phyloP scores from a whole-genome alignment of 2,888 invertebrate species.

The Cepaea hortensis region DNA sequence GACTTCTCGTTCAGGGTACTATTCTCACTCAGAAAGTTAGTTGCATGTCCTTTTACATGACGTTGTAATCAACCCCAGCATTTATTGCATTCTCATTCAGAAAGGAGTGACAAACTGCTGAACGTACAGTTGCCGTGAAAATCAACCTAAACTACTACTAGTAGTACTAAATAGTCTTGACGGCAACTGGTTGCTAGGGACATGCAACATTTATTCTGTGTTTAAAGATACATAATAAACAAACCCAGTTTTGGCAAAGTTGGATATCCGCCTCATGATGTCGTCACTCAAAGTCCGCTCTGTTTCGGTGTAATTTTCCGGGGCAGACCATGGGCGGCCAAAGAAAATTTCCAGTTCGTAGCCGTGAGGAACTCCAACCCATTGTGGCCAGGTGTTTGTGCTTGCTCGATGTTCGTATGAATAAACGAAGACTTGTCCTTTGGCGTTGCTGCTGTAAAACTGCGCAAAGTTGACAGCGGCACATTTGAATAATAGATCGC shows the following conservation, averaged over 20 bases:
- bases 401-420: constrained; percentile 61
- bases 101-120: too few species aligned
- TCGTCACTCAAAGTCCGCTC: constrained; percentile 89
- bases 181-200: too few species aligned
- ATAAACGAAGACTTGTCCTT: constrained; percentile 58
- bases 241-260: constrained; percentile 95
- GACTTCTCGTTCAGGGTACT: too few species aligned
- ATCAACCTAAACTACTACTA: too few species aligned
- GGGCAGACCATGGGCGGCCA: constrained; percentile 75
- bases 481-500: constrained; percentile 96
- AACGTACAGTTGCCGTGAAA: too few species aligned
- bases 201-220: too few species aligned
- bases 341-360: constrained; percentile 72
- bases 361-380: constrained; percentile 72
- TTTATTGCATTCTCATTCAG: too few species aligned
- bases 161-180: too few species aligned
- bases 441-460: constrained; percentile 78
- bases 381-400: constrained; percentile 65
- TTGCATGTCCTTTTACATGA: too few species aligned
- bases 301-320: constrained; percentile 82
- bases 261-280: constrained; percentile 95
- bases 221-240: constrained; percentile 13
- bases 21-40: too few species aligned
- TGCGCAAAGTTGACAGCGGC: constrained; percentile 93
- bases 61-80: too few species aligned